Evolutionary conservation across 2,113 vertebrate species (phyloP).

Genomic region (Cairina moschata): DNA sequence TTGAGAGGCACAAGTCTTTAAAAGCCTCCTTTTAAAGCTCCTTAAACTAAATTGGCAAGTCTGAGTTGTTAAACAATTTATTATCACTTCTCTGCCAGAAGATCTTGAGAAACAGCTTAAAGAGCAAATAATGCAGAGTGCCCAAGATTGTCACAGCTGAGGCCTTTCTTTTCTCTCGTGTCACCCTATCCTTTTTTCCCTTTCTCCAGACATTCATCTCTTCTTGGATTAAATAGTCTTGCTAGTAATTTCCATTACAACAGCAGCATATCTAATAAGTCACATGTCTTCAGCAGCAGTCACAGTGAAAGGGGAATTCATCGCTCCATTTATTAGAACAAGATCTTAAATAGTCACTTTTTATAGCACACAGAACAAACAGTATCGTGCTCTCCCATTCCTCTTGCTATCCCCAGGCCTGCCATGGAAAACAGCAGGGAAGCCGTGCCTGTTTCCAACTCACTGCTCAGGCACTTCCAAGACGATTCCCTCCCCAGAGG

Average conservation of each 20-base stretch:
- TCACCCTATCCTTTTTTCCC: neutral
- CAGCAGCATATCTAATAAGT: neutral
- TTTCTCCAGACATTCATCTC: neutral
- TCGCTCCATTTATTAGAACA: neutral
- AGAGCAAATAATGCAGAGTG: constrained; percentile 17
- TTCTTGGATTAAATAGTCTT: constrained; percentile 7
- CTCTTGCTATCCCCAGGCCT: accelerated
- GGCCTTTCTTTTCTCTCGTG: constrained; percentile 5
- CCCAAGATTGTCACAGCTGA: neutral
- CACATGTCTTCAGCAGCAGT: neutral
- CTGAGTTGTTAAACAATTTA: constrained; percentile 37
- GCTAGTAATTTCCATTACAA: constrained; percentile 9
- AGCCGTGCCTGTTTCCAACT: neutral
- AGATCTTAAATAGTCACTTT: constrained; percentile 2
- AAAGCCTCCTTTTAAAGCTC: constrained; percentile 28
- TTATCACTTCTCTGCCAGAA: constrained; percentile 42
- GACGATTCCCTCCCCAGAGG: neutral
- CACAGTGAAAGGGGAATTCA: constrained; percentile 29
- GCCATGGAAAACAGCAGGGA: neutral
- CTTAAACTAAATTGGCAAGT: constrained; percentile 36
- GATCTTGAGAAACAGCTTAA: constrained; percentile 7
- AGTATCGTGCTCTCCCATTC: neutral
- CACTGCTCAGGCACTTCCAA: neutral
- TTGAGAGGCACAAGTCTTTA: neutral
- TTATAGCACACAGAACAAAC: neutral